Percentiles rank a stretch among this genome's conserved stretches.
phyloP scores from a whole-genome alignment of 2,113 vertebrate genomes.

The Smithornis capensis region DNA sequence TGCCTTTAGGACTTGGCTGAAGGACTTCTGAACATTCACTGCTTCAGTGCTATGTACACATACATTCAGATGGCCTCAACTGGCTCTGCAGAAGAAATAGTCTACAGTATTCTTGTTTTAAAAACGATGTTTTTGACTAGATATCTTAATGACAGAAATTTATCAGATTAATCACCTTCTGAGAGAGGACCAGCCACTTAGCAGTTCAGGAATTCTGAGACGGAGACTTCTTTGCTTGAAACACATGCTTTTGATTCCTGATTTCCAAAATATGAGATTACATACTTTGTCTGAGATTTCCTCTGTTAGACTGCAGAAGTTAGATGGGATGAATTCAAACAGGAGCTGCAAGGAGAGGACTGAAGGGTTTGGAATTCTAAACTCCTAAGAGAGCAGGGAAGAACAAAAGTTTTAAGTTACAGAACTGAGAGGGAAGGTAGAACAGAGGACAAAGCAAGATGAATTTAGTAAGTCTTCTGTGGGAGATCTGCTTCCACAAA shows the following conservation, averaged over 20 bases:
- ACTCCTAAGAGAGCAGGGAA: not conserved
- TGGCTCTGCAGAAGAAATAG: not conserved
- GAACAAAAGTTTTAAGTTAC: not conserved
- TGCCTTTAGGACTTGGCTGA: not conserved
- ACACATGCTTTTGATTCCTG: not conserved
- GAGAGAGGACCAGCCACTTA: not conserved
- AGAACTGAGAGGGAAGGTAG: not conserved
- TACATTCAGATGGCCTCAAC: not conserved
- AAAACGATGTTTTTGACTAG: not conserved
- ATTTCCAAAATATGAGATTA: not conserved
- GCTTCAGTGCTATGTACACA: not conserved
- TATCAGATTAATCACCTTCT: not conserved
- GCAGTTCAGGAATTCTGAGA: not conserved
- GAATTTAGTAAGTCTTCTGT: not conserved
- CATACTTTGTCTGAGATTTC: not conserved
- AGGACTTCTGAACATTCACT: not conserved
- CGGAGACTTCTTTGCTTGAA: not conserved
- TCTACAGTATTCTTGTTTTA: not conserved
- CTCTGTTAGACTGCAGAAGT: not conserved
- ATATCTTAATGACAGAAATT: not conserved
- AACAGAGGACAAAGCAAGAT: not conserved
- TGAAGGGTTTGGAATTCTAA: not conserved
- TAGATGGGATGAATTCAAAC: not conserved
- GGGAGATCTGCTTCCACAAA: not conserved
- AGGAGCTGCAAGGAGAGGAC: not conserved